Conservation (phyloP, 2,113 vertebrate species). For the Aramus guarauna region DNA sequence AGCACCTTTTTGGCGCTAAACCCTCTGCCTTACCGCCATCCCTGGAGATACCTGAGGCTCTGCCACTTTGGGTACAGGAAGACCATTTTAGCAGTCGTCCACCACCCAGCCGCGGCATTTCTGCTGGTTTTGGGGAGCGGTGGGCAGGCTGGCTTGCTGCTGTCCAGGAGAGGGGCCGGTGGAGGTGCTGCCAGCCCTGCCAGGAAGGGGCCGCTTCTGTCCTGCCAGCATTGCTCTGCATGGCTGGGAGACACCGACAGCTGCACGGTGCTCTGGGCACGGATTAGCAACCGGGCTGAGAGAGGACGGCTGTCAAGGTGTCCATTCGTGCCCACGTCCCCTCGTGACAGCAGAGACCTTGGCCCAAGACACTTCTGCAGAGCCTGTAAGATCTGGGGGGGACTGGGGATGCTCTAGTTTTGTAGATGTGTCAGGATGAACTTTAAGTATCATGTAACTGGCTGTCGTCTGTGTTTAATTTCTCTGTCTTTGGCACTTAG, state of each 20-base stretch:
- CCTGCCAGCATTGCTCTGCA: background rate
- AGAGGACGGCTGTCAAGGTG: background rate
- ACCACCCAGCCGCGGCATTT: no score
- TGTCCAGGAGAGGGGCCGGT: accelerated
- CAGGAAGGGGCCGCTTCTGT: background rate
- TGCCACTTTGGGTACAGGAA: background rate
- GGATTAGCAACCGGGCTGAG: background rate
- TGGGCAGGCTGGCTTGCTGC: background rate
- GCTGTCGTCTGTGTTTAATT: background rate
- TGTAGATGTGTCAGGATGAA: background rate
- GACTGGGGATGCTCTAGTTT: background rate
- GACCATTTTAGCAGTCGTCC: background rate
- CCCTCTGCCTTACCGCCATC: accelerated
- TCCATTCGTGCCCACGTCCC: accelerated
- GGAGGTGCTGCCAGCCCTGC: background rate
- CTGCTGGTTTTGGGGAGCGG: background rate
- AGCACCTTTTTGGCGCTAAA: background rate
- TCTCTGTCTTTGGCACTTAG: background rate
- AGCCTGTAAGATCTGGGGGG: background rate
- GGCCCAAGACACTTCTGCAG: background rate
- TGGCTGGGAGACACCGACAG: background rate
- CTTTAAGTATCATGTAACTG: background rate
- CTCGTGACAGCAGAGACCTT: no score
- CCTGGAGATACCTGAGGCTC: background rate
- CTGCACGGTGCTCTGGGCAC: accelerated